Evolutionary conservation across 2,797 vertebrate genomes (phyloP).

Genomic region (Anguilla pacifica): DNA sequence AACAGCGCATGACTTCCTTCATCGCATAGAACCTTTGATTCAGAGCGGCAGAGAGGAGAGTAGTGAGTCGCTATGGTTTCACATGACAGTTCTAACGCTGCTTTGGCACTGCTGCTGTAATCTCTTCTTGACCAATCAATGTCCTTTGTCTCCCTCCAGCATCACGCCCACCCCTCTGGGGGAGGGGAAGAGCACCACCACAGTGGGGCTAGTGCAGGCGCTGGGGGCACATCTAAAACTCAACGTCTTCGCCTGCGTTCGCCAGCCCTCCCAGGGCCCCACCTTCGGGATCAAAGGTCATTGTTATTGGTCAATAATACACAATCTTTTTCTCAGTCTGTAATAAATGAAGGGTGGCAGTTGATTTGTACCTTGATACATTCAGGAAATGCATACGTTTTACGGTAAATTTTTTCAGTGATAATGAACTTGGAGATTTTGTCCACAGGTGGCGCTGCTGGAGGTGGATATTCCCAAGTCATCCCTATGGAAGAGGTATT

Average conservation of each 20-base stretch:
- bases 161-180: constrained; percentile 97
- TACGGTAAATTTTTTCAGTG: background rate
- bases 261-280: constrained; percentile 96
- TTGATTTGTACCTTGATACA: background rate
- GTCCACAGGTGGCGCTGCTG: constrained; percentile 91
- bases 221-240: constrained; percentile 89
- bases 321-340: background rate
- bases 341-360: background rate
- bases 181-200: constrained; percentile 97
- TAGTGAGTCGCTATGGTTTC: background rate
- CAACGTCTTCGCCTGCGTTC: constrained; percentile 94
- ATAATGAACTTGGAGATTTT: constrained; percentile 25
- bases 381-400: background rate
- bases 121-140: background rate
- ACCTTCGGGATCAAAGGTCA: constrained; percentile 98
- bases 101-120: background rate
- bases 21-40: background rate
- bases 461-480: constrained; percentile 97
- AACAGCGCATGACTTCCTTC: background rate
- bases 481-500: constrained; percentile 98
- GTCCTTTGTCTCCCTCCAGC: constrained; percentile 61
- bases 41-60: background rate
- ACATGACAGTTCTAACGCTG: background rate
- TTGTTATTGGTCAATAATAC: background rate
- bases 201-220: constrained; percentile 91